Conservation (phyloP, 2,113 vertebrate genomes). For the Falco punctatus region DNA sequence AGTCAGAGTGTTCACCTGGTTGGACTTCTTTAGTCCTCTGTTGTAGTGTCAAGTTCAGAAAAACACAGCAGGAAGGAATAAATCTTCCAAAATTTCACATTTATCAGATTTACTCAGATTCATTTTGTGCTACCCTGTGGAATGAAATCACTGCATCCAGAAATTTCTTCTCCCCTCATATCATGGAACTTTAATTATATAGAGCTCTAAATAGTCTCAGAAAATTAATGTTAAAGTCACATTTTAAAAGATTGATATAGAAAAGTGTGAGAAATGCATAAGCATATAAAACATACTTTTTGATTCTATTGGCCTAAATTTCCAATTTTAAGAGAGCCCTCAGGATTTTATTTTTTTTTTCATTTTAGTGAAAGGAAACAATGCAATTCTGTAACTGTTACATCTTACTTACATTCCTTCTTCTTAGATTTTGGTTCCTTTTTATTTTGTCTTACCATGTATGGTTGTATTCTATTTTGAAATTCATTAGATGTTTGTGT, state of each 20-base stretch:
- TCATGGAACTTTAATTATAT: neutral
- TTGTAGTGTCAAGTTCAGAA: neutral
- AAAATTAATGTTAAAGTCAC: neutral
- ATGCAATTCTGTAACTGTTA: neutral
- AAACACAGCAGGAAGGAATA: neutral
- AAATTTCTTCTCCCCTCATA: neutral
- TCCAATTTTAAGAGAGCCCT: neutral
- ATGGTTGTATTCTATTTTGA: conserved; percentile 56
- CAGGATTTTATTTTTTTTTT: neutral
- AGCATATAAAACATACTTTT: neutral
- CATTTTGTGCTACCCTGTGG: neutral
- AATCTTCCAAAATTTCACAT: neutral
- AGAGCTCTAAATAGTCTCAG: neutral
- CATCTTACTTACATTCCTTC: neutral
- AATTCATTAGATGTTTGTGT: conserved; percentile 68
- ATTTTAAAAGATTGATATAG: neutral
- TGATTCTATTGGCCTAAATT: neutral
- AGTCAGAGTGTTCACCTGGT: neutral
- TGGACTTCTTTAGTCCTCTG: neutral
- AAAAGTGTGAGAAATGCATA: neutral
- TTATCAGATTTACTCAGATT: neutral
- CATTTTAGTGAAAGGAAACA: neutral
- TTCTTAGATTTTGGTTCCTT: neutral
- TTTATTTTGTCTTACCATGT: conserved; percentile 66
- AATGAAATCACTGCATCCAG: neutral